These are phyloP conservation scores for Latrodectus elegans DNA, from an alignment of 2,888 invertebrate genomes.

Conservation along the genomic window DNA sequence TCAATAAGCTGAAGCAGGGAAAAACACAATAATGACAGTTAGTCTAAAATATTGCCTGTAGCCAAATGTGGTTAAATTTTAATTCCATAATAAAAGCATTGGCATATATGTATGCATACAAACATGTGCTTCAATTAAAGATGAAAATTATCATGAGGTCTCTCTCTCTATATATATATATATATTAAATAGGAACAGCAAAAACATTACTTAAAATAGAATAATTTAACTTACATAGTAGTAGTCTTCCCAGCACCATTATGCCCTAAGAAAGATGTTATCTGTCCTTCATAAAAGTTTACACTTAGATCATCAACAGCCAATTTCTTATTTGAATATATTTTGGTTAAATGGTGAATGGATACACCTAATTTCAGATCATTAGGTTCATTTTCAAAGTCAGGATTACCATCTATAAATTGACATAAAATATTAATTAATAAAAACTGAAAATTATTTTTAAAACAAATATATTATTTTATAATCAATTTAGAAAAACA, in stretches of 20 bases:
- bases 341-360: slow-evolving; percentile 83
- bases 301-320: slow-evolving; percentile 86
- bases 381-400: slow-evolving; percentile 77
- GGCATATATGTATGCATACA: no score
- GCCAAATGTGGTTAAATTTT: no score
- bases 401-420: slow-evolving; percentile 12
- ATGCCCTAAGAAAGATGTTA: slow-evolving; percentile 89
- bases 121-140: no score
- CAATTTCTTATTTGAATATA: slow-evolving; percentile 77
- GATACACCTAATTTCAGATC: slow-evolving; percentile 82
- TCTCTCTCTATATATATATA: no score
- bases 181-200: background rate
- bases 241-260: slow-evolving; percentile 96
- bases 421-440: background rate
- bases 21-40: no score
- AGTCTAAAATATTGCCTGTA: no score
- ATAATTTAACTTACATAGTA: slow-evolving; percentile 81
- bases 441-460: background rate
- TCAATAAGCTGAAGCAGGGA: no score
- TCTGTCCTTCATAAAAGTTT: slow-evolving; percentile 87
- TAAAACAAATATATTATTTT: background rate
- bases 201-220: background rate
- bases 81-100: no score
- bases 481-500: background rate
- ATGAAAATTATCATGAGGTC: no score